phyloP scores from a whole-genome alignment of 2,888 invertebrate genomes.

The Malacosoma neustria region DNA sequence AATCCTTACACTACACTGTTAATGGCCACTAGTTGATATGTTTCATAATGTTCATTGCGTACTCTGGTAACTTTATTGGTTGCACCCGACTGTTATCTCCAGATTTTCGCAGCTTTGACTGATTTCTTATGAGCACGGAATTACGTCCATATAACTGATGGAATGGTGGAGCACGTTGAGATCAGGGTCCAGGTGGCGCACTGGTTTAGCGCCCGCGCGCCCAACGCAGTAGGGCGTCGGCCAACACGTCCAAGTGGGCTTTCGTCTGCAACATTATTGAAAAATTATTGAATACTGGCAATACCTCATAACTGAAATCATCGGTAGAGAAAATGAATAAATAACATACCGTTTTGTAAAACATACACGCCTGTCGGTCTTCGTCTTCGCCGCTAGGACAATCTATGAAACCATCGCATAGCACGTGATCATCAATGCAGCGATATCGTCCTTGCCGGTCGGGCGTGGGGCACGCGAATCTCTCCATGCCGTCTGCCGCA shows the following conservation, averaged over 20 bases:
- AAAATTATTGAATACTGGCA: too few species aligned
- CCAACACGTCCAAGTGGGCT: conserved; percentile 94
- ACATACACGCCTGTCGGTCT: conserved; percentile 95
- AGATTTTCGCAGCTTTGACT: conserved; percentile 55
- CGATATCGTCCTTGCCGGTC: conserved; percentile 94
- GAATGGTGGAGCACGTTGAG: conserved; percentile 38
- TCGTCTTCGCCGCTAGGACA: conserved; percentile 95
- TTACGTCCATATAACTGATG: conserved; percentile 45
- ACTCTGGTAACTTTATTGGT: conserved; percentile 53
- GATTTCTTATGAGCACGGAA: conserved; percentile 44
- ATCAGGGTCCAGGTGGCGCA: conserved; percentile 32
- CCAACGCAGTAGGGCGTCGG: conserved; percentile 95
- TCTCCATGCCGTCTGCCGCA: conserved; percentile 94
- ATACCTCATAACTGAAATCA: too few species aligned
- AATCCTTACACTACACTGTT: conserved; percentile 64
- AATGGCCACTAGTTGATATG: conserved; percentile 72
- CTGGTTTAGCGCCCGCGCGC: conserved; percentile 89
- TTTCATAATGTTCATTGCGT: conserved; percentile 63
- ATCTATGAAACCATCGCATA: conserved; percentile 96
- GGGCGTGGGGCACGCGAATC: conserved; percentile 94
- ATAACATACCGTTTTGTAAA: conserved; percentile 90
- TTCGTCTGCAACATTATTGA: conserved; percentile 83
- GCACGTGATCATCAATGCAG: conserved; percentile 95
- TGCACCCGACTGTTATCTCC: conserved; percentile 52
- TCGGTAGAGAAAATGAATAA: too few species aligned